Evolutionary conservation across 2,888 invertebrate genomes (phyloP).

Genomic region (Philonicus albiceps): DNA sequence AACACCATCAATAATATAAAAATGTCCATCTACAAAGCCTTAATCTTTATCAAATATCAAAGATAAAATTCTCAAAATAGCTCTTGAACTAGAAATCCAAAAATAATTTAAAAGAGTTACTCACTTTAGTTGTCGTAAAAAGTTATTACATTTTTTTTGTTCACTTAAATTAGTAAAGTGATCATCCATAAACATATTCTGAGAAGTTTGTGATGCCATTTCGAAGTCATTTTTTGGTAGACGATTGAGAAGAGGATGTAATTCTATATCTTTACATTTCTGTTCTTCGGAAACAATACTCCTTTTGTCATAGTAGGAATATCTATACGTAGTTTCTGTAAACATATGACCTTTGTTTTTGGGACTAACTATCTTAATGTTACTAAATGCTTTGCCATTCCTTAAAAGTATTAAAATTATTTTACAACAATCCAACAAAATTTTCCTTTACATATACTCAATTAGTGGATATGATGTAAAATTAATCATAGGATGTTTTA

Average conservation of each 20-base stretch:
- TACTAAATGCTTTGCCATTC: not conserved
- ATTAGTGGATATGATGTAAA: not conserved
- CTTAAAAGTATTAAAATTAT: not conserved
- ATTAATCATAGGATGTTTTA: not conserved
- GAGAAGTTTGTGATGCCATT: not conserved
- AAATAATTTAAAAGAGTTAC: not conserved
- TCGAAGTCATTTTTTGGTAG: not conserved
- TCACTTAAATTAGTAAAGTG: not conserved
- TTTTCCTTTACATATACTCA: not conserved
- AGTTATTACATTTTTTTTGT: not conserved
- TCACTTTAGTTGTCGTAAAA: not conserved
- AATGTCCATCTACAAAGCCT: too few relatives aligned
- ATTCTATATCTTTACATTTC: not conserved
- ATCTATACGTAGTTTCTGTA: not conserved
- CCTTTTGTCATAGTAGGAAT: not conserved
- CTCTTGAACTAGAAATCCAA: too few relatives aligned
- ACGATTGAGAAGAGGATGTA: slow-evolving; percentile 42
- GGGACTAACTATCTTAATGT: not conserved
- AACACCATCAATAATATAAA: too few relatives aligned
- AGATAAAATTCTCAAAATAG: not conserved
- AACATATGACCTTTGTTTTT: not conserved
- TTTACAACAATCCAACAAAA: not conserved
- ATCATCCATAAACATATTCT: not conserved
- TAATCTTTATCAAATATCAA: too few relatives aligned
- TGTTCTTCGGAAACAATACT: not conserved